phyloP scores from a whole-genome alignment of 2,113 vertebrate genomes.

The Machaerirhynchus nigripectus region DNA sequence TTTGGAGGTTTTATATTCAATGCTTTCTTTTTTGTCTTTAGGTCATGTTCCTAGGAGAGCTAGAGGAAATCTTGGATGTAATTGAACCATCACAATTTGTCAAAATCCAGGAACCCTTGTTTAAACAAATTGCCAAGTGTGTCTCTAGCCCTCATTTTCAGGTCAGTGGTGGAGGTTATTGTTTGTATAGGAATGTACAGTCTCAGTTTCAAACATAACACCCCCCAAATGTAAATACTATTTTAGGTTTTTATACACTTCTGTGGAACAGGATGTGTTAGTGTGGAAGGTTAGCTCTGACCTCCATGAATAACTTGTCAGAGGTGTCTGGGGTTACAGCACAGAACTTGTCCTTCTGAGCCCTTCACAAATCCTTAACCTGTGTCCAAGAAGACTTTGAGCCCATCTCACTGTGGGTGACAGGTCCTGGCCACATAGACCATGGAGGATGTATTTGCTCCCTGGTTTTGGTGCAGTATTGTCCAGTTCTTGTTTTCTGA shows the following conservation, averaged over 20 bases:
- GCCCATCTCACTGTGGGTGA: not conserved
- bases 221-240: not conserved
- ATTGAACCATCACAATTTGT: slow-evolving; percentile 97
- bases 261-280: not conserved
- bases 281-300: not conserved
- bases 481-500: not conserved
- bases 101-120: slow-evolving; percentile 98
- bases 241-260: not conserved
- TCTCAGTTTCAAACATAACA: not conserved
- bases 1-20: not conserved
- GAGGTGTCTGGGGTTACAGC: not conserved
- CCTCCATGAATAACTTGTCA: not conserved
- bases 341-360: not conserved
- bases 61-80: slow-evolving; percentile 98
- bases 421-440: fast-evolving
- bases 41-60: slow-evolving; percentile 98
- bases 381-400: not conserved
- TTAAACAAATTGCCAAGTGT: slow-evolving; percentile 99
- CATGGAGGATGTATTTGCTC: not conserved
- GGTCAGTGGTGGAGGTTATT: slow-evolving; percentile 72
- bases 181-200: not conserved
- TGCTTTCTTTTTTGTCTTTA: slow-evolving; percentile 52
- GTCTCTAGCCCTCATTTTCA: slow-evolving; percentile 99
- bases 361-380: not conserved
- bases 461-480: not conserved